These are phyloP conservation scores for Hemitrygon akajei DNA, from an alignment of 2,797 vertebrate species.

Conservation along the genomic window DNA sequence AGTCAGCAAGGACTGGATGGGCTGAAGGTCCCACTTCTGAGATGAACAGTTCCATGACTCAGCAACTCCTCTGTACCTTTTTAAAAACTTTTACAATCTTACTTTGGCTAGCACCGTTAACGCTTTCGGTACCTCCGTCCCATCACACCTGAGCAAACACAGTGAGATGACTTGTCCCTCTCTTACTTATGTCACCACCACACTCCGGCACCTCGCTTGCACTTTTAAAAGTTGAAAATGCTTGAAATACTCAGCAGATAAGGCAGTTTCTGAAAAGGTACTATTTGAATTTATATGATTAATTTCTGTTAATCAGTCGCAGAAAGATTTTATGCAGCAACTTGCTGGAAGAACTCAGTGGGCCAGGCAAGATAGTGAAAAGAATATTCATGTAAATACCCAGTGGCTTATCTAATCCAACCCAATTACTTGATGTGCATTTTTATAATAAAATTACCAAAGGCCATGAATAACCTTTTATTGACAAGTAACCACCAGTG, in stretches of 20 bases:
- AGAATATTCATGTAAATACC: neutral
- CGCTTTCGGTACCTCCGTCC: too few species aligned
- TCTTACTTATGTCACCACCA: neutral
- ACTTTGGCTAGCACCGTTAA: too few species aligned
- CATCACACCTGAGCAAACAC: too few species aligned
- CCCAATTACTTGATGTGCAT: neutral
- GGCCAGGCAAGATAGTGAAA: neutral
- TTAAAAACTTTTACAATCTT: too few species aligned
- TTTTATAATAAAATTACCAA: neutral
- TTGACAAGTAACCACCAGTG: neutral
- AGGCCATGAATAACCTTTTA: neutral
- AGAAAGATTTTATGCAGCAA: neutral
- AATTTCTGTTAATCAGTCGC: neutral
- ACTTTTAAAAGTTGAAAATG: neutral
- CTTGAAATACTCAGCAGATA: neutral
- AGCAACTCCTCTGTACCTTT: too few species aligned
- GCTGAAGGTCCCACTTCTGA: too few species aligned
- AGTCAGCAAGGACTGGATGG: too few species aligned
- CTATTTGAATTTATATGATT: neutral
- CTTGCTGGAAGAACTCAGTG: too few species aligned
- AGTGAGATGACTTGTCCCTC: too few species aligned
- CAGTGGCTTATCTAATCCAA: neutral
- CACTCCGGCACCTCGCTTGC: neutral
- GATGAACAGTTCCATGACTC: too few species aligned
- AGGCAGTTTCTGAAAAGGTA: neutral